Base-by-base conservation (phyloP, 2,113 vertebrate genomes). In the Fregetta grallaria region DNA sequence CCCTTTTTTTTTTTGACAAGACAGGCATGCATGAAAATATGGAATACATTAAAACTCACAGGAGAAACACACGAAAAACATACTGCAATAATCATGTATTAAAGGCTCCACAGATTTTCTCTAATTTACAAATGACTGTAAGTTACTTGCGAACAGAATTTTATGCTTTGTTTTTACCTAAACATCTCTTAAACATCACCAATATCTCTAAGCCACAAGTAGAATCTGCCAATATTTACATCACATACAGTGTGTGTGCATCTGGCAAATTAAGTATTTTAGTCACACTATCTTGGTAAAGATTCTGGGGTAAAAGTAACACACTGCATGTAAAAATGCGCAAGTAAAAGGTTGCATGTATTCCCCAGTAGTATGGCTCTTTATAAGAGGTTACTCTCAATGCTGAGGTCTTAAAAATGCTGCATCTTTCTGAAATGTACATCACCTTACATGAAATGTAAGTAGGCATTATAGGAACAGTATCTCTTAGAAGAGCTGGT, bases 61-160 rank as follows among this genome's bases (percentile, higher is more conserved):
- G 9, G 10, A n/a, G 2, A 86, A 86, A 75, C 21, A 58, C 7
- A 52, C 0, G 1, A 84, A 36, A 5, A 10, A 17, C 1, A 4
- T 17, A 55, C 1, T 47, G 15, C 50, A 88, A 61, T 23, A 81
- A 80, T 44, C 40, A 63, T 10, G 23, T 17, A 42, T 10, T 52
- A 61, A 87, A 63, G 12, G 30, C n/a, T 72, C 9, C 32, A 5
- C 1, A 84, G 10, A 26, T 40, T 32, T 55, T 67, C 47, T 38
- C 20, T 26, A 18, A 77, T 81, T 68, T 42, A 92, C 38, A 70
- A 50, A 59, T 50, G 40, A 62, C 17, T 26, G 0, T 15, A 83
- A 90, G 6, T 56, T 67, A 55, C 5, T 19, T 32, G 13, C 32
- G 29, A 92, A 68, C 4, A 73, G 11, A 50, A 71, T 63, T 42